Evolutionary conservation across 2,888 invertebrate species (phyloP).

Genomic region (Lydus trimaculatus): DNA sequence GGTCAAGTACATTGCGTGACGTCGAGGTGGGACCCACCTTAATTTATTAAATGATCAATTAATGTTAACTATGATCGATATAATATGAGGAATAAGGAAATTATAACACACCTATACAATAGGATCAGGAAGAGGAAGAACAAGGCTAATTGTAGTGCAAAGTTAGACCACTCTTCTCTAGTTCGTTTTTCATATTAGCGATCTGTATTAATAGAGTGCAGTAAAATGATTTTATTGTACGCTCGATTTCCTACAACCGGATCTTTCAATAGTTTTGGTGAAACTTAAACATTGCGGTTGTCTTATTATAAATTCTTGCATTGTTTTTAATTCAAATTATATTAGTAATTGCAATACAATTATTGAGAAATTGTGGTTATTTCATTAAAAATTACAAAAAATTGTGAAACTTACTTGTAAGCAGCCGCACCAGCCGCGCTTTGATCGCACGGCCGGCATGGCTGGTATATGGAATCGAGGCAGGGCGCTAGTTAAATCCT

Average conservation of each 20-base stretch:
- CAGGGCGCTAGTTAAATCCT: constrained; percentile 69
- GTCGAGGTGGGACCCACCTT: not conserved
- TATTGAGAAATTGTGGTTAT: not conserved
- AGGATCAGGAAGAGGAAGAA: too few species aligned
- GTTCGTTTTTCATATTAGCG: too few species aligned
- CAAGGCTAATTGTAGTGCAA: too few species aligned
- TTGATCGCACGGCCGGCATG: constrained; percentile 77
- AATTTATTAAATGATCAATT: not conserved
- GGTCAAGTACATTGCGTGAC: constrained; percentile 2
- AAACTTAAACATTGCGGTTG: too few species aligned
- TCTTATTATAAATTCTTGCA: too few species aligned
- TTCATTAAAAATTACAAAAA: not conserved
- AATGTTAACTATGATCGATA: too few species aligned
- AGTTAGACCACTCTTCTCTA: too few species aligned
- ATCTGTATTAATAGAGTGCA: too few species aligned
- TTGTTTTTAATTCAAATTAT: too few species aligned
- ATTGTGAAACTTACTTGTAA: constrained; percentile 71
- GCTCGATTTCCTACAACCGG: too few species aligned
- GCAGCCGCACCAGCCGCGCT: constrained; percentile 80
- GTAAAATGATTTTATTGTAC: too few species aligned
- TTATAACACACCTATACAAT: not conserved
- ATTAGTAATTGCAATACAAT: not conserved
- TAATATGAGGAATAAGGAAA: not conserved
- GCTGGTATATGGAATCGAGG: constrained; percentile 69
- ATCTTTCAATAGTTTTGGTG: too few species aligned